phyloP scores from a whole-genome alignment of 1,140 invertebrate genomes.

The Trypoxylus dichotomus region DNA sequence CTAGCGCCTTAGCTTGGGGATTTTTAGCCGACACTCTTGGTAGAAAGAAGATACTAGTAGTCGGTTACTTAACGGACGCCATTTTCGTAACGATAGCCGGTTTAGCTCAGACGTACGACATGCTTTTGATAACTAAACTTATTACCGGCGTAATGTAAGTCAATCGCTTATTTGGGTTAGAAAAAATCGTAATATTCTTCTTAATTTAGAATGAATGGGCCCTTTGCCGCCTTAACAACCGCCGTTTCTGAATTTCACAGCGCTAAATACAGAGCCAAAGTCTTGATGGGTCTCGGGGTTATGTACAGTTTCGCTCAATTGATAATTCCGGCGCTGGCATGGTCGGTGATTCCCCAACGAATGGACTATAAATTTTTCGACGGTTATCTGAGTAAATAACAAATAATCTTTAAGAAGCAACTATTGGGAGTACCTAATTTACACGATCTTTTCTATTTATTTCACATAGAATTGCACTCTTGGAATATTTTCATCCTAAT shows the following conservation, averaged over 20 bases:
- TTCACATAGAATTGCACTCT: constrained; percentile 60
- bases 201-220: constrained; percentile 67
- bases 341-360: constrained; percentile 57
- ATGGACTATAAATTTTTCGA: constrained; percentile 41
- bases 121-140: constrained; percentile 74
- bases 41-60: constrained; percentile 68
- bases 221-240: constrained; percentile 70
- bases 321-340: constrained; percentile 60
- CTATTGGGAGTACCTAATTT: not conserved
- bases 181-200: not conserved
- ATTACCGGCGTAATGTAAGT: constrained; percentile 77
- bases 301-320: constrained; percentile 62
- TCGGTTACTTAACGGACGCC: constrained; percentile 71
- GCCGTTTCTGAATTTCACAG: constrained; percentile 72
- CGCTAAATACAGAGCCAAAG: constrained; percentile 62
- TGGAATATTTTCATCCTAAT: constrained; percentile 77
- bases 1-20: constrained; percentile 80
- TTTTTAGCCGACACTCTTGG: constrained; percentile 78
- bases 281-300: constrained; percentile 64
- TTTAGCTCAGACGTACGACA: constrained; percentile 70
- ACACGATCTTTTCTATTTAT: not conserved
- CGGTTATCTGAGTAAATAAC: constrained; percentile 50
- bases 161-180: not conserved
- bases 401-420: not conserved
- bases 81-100: constrained; percentile 68